These are phyloP conservation scores for Globicephala melas DNA, from an alignment of 2,113 vertebrate species.

Conservation along the genomic window DNA sequence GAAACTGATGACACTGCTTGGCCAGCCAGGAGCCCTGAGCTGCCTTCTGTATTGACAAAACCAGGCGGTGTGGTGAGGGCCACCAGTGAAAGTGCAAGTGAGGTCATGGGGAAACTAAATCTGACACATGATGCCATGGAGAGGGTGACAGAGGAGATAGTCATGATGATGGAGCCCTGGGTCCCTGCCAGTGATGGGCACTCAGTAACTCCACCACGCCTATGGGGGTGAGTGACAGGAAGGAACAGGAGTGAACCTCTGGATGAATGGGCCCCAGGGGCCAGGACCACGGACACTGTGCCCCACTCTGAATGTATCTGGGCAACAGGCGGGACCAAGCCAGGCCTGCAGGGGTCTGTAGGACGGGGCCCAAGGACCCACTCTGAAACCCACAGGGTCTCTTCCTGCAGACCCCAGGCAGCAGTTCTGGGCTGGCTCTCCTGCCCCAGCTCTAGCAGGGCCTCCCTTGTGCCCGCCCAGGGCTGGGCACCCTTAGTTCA, in stretches of 20 bases:
- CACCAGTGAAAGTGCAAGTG: not conserved
- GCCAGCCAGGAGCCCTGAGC: not conserved
- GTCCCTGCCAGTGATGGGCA: not conserved
- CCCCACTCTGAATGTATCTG: not conserved
- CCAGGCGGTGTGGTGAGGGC: not conserved
- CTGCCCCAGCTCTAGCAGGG: not conserved
- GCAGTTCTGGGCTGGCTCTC: not conserved
- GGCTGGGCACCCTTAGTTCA: not conserved
- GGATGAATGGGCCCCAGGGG: not conserved
- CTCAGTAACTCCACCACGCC: not conserved
- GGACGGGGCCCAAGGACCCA: not conserved
- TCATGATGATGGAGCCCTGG: not conserved
- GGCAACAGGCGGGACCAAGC: not conserved
- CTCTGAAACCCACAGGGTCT: not conserved
- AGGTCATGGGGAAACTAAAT: conserved; percentile 34
- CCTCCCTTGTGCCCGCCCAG: accelerated
- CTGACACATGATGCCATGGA: not conserved
- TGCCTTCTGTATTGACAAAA: not conserved
- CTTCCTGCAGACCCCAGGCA: not conserved
- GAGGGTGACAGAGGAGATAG: not conserved
- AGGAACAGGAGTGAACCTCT: not conserved
- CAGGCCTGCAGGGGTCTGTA: too few species aligned
- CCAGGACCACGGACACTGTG: not conserved
- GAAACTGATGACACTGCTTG: not conserved
- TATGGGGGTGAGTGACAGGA: not conserved